Evolutionary conservation across 1,140 invertebrate species (phyloP).

Genomic region (Caenorhabditis briggsae): DNA sequence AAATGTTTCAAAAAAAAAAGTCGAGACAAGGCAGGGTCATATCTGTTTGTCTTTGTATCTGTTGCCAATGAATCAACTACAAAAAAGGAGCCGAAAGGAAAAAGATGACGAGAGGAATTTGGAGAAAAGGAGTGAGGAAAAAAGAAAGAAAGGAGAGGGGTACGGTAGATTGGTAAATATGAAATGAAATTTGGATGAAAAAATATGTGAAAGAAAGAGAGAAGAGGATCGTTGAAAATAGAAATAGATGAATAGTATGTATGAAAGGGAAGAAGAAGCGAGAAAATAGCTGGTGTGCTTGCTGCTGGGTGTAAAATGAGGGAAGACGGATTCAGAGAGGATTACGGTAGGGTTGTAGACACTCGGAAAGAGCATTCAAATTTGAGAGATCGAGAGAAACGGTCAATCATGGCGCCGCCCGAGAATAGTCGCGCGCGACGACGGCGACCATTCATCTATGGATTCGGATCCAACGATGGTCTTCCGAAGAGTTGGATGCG

Average conservation of each 20-base stretch:
- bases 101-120: neutral
- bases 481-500: conserved; percentile 22
- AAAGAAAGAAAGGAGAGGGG: neutral
- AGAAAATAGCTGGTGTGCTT: conserved; percentile 42
- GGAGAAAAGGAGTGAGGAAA: conserved; percentile 3
- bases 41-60: conserved; percentile 21
- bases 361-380: neutral
- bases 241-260: conserved; percentile 13
- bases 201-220: neutral
- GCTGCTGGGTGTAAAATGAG: neutral
- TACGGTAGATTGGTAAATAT: conserved; percentile 41
- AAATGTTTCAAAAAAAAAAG: neutral
- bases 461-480: conserved; percentile 37
- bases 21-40: neutral
- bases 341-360: conserved; percentile 20
- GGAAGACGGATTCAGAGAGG: conserved; percentile 23
- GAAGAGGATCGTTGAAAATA: conserved; percentile 19
- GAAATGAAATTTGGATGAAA: conserved; percentile 25
- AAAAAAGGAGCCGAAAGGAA: conserved; percentile 22
- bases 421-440: conserved; percentile 27
- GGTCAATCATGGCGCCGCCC: conserved; percentile 43
- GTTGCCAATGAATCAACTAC: neutral
- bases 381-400: neutral
- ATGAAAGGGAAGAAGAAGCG: conserved; percentile 10
- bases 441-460: conserved; percentile 39